Evolutionary conservation across 2,888 invertebrate species (phyloP), one percentile per base, ranked within the genome.

Genomic region (Nymphalis c-album): DNA sequence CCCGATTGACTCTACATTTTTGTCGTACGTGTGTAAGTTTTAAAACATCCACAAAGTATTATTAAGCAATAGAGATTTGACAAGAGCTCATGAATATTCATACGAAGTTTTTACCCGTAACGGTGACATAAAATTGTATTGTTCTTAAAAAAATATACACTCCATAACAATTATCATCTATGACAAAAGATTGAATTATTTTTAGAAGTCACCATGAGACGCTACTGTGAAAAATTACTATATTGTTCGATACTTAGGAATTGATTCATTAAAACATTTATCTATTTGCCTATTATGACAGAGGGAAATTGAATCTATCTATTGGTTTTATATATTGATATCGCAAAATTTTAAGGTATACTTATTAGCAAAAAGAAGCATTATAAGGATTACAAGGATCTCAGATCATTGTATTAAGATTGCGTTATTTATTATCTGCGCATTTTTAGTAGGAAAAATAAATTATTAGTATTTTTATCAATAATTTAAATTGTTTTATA

Each of bases 121-220:
- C 87, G 84, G 87, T 85, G 87, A 86, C 90, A 87, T 85, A 86
- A 87, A 87, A 85, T 85, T 80, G 82, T 76, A 85, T 88, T 88
- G 88, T 88, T 80, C 77, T 73, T 74, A 84, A 86, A 88, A 90
- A 91, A 91, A 90, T 86, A 81, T 77, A 79, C 75, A 74, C 80
- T 84, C 85, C 84, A 83, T 80, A 85, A 87, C 84, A 88, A 85
- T 87, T 83, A 86, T 82, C 80, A 80, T 71, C 64, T 58, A 71
- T 79, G 77, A 90, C 90, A 90, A 89, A 84, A 86, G 88, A 85
- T 83, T 85, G 82, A 71, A 77, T 85, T 85, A 86, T 85, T 83
- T 85, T 83, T 78, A 79, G 70, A 40, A 60, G 16, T 26, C 31
- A 22, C 68, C n/a, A 20, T 18, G 22, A 61, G 2, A 31, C 62